Conservation (phyloP, 2,888 invertebrate species). For the Camptogramma bilineatum region DNA sequence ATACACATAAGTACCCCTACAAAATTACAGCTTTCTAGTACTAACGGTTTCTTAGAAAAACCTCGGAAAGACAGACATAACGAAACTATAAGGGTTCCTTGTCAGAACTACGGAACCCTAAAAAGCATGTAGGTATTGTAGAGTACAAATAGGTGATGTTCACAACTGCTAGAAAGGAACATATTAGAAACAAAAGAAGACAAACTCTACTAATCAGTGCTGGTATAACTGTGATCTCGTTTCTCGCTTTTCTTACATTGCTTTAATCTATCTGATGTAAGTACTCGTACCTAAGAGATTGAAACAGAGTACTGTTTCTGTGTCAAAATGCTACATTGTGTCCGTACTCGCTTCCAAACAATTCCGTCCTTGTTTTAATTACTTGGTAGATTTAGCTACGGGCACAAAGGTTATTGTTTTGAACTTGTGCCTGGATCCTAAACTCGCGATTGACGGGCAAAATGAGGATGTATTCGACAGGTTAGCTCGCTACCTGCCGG, state of each 20-base stretch:
- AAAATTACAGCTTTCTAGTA: too few relatives aligned
- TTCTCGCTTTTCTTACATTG: slow-evolving; percentile 22
- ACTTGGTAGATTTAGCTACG: slow-evolving; percentile 43
- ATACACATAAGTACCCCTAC: too few relatives aligned
- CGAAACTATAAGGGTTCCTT: too few relatives aligned
- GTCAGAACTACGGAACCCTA: too few relatives aligned
- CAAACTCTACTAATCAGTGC: slow-evolving; percentile 20
- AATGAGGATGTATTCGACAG: slow-evolving; percentile 73
- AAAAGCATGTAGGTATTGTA: too few relatives aligned
- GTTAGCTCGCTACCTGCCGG: slow-evolving; percentile 59
- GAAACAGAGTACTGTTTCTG: slow-evolving; percentile 34
- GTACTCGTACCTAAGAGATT: slow-evolving; percentile 23
- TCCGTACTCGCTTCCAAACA: slow-evolving; percentile 39
- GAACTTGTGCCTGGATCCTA: slow-evolving; percentile 49
- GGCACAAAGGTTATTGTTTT: slow-evolving; percentile 46
- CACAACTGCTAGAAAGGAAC: background rate
- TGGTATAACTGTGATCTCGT: slow-evolving; percentile 11
- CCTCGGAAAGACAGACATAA: too few relatives aligned
- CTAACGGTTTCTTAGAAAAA: too few relatives aligned
- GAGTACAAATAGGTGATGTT: background rate
- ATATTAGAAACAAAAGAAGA: slow-evolving; percentile 22
- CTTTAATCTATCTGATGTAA: slow-evolving; percentile 27
- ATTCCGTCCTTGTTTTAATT: slow-evolving; percentile 45
- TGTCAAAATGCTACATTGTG: slow-evolving; percentile 40
- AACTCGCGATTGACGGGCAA: slow-evolving; percentile 69